These are phyloP conservation scores for Synanthedon vespiformis DNA, from an alignment of 2,888 invertebrate species.

Conservation along the genomic window DNA sequence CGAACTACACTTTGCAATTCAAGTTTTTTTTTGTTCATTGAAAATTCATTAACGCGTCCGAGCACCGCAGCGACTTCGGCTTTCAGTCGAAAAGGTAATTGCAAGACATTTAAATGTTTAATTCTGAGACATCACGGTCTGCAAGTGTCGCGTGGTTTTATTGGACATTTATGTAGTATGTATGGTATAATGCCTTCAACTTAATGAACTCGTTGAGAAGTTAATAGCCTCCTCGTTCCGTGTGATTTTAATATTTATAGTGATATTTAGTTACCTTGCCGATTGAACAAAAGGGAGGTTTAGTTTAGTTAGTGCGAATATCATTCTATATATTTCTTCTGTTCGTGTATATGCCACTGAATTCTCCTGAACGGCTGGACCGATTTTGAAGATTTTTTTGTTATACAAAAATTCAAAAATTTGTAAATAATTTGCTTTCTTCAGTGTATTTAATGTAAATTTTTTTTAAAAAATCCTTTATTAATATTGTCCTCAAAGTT, in stretches of 20 bases:
- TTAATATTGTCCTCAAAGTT: no score
- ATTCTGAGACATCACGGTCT: slow-evolving; percentile 28
- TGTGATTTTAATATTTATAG: background rate
- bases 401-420: no score
- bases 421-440: no score
- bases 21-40: slow-evolving; percentile 11
- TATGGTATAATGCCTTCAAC: slow-evolving; percentile 17
- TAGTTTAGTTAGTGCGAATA: no score
- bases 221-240: background rate
- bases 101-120: slow-evolving; percentile 46
- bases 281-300: no score
- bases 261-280: no score
- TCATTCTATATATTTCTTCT: no score
- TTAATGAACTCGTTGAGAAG: slow-evolving; percentile 35
- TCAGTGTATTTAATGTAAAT: no score
- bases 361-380: no score
- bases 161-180: slow-evolving; percentile 23
- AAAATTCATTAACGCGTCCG: slow-evolving; percentile 39
- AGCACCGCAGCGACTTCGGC: slow-evolving; percentile 39
- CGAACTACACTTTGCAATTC: background rate
- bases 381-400: no score
- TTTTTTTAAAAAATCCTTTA: no score
- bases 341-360: no score
- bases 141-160: slow-evolving; percentile 35
- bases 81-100: slow-evolving; percentile 48